Base-by-base conservation (phyloP, 2,113 vertebrate genomes). In the Sceloporus undulatus region DNA sequence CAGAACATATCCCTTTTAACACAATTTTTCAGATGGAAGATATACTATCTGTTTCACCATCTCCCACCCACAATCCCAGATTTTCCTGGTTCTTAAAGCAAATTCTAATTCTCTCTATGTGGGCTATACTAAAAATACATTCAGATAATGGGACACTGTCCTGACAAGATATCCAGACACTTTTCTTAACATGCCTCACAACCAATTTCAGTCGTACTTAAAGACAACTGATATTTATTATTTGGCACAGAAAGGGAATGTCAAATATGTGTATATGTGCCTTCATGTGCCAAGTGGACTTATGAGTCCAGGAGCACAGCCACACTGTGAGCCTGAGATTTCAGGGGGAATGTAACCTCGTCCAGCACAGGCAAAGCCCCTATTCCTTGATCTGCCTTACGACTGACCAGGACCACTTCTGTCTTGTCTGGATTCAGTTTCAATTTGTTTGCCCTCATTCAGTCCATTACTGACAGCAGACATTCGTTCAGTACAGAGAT, bases 11-110 rank as follows among this genome's bases (percentile, higher is more conserved):
- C 82, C 19, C 94, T 95, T 91, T 78, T 10, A 82, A 84, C 86
- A 90, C 54, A 94, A 85, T 48, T 91, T 95, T 88, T 95, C 89
- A 93, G 85, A 87, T 68, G 59, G 89, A 93, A 93, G 93, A 93
- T 87, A 94, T 80, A 85, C 87, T 92, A 87, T 93, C 91, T 93
- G 82, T 81, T 89, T 90, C 84, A 94, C 68, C 71, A 88, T 87
- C 90, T 88, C 93, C 90, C 94, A 92, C 86, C 92, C 85, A 91
- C 34, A 84, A n/a, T 79, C 91, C 84, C 21, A 59, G 4, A 79
- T 93, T 96, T 95, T 90, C 88, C 71, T 94, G 90, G 66, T 89
- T 81, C 87, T 95, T 94, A 94, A 91, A 90, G 11, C n/a, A 94
- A 94, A 92, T 91, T 95, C 86, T 87, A 71, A 76, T 84, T 91